Conservation (phyloP, 92 coral and sea anemone genomes). For the Paramuricea clavata region DNA sequence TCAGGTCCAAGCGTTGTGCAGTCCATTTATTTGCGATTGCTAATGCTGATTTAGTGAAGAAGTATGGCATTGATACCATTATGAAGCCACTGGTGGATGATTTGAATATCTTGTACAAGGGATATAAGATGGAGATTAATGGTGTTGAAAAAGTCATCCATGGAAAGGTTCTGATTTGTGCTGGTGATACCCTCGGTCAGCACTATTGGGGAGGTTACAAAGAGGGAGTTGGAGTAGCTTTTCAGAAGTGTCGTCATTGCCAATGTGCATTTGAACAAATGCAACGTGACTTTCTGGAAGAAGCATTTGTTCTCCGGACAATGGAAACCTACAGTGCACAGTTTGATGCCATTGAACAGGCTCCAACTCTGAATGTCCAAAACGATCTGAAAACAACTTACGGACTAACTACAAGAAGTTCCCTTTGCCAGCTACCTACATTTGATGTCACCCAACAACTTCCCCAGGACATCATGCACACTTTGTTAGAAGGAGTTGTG, state of each 20-base stretch:
- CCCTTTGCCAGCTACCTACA: constrained; percentile 32
- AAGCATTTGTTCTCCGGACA: constrained; percentile 13
- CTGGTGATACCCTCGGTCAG: constrained; percentile 17
- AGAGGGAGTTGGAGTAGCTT: constrained; percentile 32
- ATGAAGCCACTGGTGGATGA: constrained; percentile 40
- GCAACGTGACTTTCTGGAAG: constrained; percentile 19
- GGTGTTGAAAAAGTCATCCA: not conserved
- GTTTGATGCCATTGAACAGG: constrained; percentile 14
- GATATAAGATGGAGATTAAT: constrained; percentile 6
- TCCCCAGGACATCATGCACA: constrained; percentile 76
- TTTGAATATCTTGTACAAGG: constrained; percentile 7
- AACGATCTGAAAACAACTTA: constrained; percentile 13
- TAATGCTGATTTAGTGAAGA: constrained; percentile 35
- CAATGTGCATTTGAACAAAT: constrained; percentile 12
- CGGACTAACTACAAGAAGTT: constrained; percentile 21
- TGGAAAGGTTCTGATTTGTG: constrained; percentile 16
- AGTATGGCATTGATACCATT: constrained; percentile 35
- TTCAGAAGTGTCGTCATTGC: constrained; percentile 30
- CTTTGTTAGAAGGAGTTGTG: constrained; percentile 69
- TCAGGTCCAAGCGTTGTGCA: constrained; percentile 33
- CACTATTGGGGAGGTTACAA: constrained; percentile 30
- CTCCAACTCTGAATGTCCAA: not conserved
- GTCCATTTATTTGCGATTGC: constrained; percentile 40
- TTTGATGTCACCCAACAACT: constrained; percentile 68
- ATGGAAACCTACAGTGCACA: not conserved